Evolutionary conservation across 2,888 invertebrate genomes (phyloP), one percentile per base, ranked within the genome.

Genomic region (Dorcus parallelipipedus): DNA sequence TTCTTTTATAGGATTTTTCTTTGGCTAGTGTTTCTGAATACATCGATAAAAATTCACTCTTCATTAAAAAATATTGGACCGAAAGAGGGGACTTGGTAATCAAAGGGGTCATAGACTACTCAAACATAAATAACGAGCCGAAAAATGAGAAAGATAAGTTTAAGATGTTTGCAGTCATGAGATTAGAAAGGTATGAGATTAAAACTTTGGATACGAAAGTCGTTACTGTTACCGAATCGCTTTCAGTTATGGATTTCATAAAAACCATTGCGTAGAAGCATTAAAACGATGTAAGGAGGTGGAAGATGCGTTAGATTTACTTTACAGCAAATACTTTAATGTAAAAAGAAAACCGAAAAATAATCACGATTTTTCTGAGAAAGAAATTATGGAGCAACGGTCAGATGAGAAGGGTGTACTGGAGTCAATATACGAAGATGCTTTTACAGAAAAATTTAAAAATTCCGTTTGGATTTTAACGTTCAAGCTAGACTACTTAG

Each of bases 81-180:
- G 88, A 90, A 68, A 81, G 87, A 64, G 90, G 91, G 4, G 87
- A 87, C 67, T 81, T 92, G 8, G 82, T 91, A 8, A 87, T 92
- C 1, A 87, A 88, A 78, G 87, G 87, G 48, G 86, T 85, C 43
- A 83, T 83, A 67, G 87, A 90, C 77, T 89, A 86, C 77, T 88
- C 90, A 0, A 80, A 79, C 33, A 74, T 77, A 26, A 83, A 83
- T 67, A 82, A 80, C 54, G 82, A 81, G 50, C 82, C 83, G 0
- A 74, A 81, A 61, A 82, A 85, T 5, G 84, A 86, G 4, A 84
- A 84, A 26, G 85, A 88, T 57, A 82, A 89, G 57, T 78, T 89
- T 10, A 83, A 86, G 69, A 82, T 86, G 64, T 91, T 87, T 79
- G 90, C 90, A 2, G 76, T 89, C 47, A 80, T 85, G 48, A 87